A percentile compares a stretch with the other conserved stretches of the same genome.
Conservation (phyloP, 2,888 invertebrate genomes). For the Alviniconcha strummeri region DNA sequence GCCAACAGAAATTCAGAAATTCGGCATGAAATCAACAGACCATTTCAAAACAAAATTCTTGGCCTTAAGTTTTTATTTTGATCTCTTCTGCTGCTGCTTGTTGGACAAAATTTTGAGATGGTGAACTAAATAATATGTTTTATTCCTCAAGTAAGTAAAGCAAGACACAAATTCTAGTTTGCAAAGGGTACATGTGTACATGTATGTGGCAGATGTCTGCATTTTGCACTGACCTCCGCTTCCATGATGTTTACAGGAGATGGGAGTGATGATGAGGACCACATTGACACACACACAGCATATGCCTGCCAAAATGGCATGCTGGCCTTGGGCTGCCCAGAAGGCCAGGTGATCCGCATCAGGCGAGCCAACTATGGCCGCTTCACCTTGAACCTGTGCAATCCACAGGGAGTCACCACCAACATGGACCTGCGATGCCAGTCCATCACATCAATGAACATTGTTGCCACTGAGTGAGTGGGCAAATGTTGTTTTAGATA, state of each 20-base stretch:
- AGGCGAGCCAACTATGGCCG: slow-evolving; percentile 94
- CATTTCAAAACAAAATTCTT: too few species aligned
- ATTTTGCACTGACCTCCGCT: too few species aligned
- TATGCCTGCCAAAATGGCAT: slow-evolving; percentile 96
- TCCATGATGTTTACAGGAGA: slow-evolving; percentile 12
- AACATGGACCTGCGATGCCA: slow-evolving; percentile 95
- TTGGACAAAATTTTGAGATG: too few species aligned
- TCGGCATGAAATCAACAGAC: too few species aligned
- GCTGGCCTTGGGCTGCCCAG: slow-evolving; percentile 88
- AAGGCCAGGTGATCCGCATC: slow-evolving; percentile 91
- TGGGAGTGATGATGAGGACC: slow-evolving; percentile 29
- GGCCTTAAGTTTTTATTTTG: too few species aligned
- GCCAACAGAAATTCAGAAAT: too few species aligned
- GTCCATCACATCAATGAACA: slow-evolving; percentile 90
- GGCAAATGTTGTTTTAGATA: not conserved
- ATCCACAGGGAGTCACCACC: slow-evolving; percentile 95
- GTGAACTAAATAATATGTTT: too few species aligned
- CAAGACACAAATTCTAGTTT: too few species aligned
- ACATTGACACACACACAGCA: slow-evolving; percentile 79
- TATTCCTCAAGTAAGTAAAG: too few species aligned
- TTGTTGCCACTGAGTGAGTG: slow-evolving; percentile 84
- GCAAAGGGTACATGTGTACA: too few species aligned
- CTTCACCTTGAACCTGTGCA: slow-evolving; percentile 96
- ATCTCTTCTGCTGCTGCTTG: too few species aligned
- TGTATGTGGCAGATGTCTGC: too few species aligned